Base-by-base conservation (phyloP, 2,113 vertebrate species). In the Lamprotornis superbus region DNA sequence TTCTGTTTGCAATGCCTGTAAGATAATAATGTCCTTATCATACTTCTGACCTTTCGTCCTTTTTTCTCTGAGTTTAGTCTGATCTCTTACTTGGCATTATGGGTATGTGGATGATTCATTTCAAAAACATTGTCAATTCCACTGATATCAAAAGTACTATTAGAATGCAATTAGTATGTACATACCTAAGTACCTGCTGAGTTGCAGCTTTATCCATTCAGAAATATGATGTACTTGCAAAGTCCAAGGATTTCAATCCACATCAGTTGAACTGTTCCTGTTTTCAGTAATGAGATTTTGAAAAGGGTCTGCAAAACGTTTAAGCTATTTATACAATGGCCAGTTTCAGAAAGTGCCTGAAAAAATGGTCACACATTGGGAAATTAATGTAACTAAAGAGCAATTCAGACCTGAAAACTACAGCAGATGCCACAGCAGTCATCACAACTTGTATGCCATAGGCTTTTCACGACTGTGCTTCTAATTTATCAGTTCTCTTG, bases 231-330 rank as follows among this genome's bases (percentile, higher is more conserved):
- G 0, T 57, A 67, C 59, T 83, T 83, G 47, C 27, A 81, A 70
- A 88, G 70, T 88, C 79, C 27, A 28, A 77, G 65, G 46, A 74
- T 95, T 94, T 90, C 82, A 88, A 39, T 64, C 82, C 82, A 27
- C 47, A 35, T 88, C 37, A 35, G 39, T 39, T 65, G 23, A 93
- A 83, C 63, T 20, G 9, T 65, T 95, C 63, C 50, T 44, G 21
- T 74, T 96, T 85, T 73, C 79, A 59, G 25, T 83, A 93, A 83
- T 50, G 85, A 87, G 52, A 64, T 93, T 96, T 89, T 87, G 81
- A 86, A 57, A 74, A 82, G 50, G 28, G 63, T 76, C 67, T 55
- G 7, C 70, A 74, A 90, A 69, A 33, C 42, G 33, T 73, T 83
- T 90, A 61, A 86, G 24, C 20, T 73, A 37, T 50, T 69, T 61